Conservation (phyloP, 2,888 invertebrate species). For the Cancer borealis region DNA sequence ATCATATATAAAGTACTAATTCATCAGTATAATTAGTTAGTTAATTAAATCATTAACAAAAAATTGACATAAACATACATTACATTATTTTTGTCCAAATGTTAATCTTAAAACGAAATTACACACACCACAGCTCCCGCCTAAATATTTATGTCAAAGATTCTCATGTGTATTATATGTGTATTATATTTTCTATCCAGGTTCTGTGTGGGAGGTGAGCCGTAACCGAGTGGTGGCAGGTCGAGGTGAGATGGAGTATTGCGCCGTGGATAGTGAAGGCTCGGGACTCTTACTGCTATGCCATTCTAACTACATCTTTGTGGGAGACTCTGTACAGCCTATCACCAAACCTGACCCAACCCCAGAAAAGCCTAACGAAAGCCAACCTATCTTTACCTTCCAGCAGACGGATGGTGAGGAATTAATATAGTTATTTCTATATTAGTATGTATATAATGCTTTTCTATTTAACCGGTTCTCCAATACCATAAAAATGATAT, state of each 20-base stretch:
- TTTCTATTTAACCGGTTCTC: background rate
- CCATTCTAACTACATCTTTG: slow-evolving; percentile 69
- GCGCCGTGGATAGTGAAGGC: slow-evolving; percentile 64
- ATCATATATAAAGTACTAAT: too few relatives aligned
- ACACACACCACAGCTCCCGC: background rate
- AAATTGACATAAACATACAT: too few relatives aligned
- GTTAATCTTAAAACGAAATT: too few relatives aligned
- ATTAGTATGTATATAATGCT: background rate
- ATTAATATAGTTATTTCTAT: background rate
- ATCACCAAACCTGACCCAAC: slow-evolving; percentile 36
- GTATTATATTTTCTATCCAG: slow-evolving; percentile 16
- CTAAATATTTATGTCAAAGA: background rate
- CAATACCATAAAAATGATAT: background rate
- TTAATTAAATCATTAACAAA: too few relatives aligned
- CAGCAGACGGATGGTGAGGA: slow-evolving; percentile 73
- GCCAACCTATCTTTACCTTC: slow-evolving; percentile 62
- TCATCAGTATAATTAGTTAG: too few relatives aligned
- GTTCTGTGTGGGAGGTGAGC: slow-evolving; percentile 61
- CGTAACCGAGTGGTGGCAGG: slow-evolving; percentile 65
- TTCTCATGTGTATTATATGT: too few relatives aligned
- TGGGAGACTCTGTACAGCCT: slow-evolving; percentile 67
- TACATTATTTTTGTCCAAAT: too few relatives aligned
- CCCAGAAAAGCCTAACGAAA: background rate
- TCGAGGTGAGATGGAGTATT: slow-evolving; percentile 65
- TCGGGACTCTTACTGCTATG: slow-evolving; percentile 68